Percentiles rank a stretch among this genome's conserved stretches.
Evolutionary conservation across 2,797 vertebrate genomes (phyloP).

Genomic region (Uromys caudimaculatus): DNA sequence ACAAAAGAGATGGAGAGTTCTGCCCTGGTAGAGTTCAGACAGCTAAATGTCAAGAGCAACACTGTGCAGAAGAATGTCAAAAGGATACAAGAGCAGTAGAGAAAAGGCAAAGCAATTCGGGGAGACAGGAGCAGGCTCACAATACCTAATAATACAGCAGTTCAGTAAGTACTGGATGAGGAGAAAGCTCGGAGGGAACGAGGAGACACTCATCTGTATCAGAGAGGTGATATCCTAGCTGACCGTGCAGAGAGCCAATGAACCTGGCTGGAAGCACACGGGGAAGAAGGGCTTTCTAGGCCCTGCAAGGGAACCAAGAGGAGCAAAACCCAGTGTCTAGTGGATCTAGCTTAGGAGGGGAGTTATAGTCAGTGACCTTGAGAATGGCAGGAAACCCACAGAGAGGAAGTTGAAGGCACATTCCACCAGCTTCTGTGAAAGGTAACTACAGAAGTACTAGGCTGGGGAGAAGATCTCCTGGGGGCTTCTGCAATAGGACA

Average conservation of each 20-base stretch:
- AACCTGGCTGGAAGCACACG: not conserved
- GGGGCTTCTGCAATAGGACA: not conserved
- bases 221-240: not conserved
- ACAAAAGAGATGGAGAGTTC: not conserved
- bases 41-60: not conserved
- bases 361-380: not conserved
- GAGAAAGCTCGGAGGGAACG: not conserved
- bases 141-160: not conserved
- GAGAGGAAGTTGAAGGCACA: not conserved
- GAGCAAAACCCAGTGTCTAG: not conserved
- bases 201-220: not conserved
- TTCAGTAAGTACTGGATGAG: not conserved
- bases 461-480: not conserved
- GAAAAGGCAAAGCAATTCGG: not conserved
- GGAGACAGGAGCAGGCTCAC: not conserved
- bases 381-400: not conserved
- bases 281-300: not conserved
- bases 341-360: not conserved
- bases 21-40: not conserved
- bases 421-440: not conserved
- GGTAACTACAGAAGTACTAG: not conserved
- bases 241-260: not conserved
- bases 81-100: not conserved
- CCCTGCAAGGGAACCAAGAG: not conserved
- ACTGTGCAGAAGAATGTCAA: not conserved